Conservation (phyloP, 1,140 invertebrate species). For the Riptortus pedestris region DNA sequence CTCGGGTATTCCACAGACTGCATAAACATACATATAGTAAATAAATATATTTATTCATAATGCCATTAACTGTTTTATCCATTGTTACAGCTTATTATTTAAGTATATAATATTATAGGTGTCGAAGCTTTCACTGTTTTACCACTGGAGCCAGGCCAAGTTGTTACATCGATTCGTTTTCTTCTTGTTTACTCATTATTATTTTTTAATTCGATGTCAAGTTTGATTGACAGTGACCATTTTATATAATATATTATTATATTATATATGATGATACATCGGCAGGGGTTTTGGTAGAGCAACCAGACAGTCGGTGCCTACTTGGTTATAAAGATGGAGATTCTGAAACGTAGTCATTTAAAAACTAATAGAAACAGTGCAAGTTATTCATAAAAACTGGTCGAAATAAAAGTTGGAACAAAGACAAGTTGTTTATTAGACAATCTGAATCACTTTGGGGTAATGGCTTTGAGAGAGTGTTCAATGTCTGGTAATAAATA, state of each 20-base stretch:
- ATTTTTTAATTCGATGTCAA: neutral
- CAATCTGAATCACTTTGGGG: constrained; percentile 19
- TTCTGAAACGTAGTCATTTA: neutral
- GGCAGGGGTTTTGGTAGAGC: constrained; percentile 16
- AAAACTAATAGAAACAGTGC: constrained; percentile 3
- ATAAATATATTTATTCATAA: constrained; percentile 27
- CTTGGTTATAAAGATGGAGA: neutral
- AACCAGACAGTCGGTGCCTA: constrained; percentile 1
- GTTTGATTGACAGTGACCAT: constrained; percentile 16
- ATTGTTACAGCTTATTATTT: constrained; percentile 23
- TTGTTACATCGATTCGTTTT: constrained; percentile 18
- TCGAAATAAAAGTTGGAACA: constrained; percentile 19
- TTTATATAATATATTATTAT: constrained; percentile 14
- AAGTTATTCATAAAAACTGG: neutral
- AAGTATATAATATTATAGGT: constrained; percentile 19
- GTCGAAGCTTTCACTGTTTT: constrained; percentile 22
- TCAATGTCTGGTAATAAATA: neutral
- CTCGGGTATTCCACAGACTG: constrained; percentile 28
- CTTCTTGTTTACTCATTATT: neutral
- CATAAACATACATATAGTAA: constrained; percentile 21
- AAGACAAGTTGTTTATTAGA: constrained; percentile 20
- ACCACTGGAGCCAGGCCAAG: constrained; percentile 12
- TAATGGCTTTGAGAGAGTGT: neutral
- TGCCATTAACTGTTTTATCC: constrained; percentile 25
- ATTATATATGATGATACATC: constrained; percentile 15